Percentiles rank a stretch among this genome's conserved stretches.
These are phyloP conservation scores for Rhadinocentrus ornatus DNA, from an alignment of 2,797 vertebrate species.

Conservation along the genomic window DNA sequence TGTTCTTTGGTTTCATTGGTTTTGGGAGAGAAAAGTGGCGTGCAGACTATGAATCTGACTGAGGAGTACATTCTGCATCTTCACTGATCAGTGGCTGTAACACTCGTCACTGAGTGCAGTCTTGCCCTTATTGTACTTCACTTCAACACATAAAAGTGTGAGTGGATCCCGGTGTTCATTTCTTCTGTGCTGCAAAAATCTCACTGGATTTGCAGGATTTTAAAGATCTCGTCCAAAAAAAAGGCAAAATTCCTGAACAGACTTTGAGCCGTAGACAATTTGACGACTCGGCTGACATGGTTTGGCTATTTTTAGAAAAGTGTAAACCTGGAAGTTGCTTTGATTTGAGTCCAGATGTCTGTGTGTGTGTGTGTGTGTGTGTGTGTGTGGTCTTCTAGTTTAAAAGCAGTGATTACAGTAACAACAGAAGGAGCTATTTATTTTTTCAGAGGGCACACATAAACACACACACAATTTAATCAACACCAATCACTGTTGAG, in stretches of 20 bases:
- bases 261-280: constrained; percentile 7
- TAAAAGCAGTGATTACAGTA: constrained; percentile 60
- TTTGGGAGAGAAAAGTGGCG: too few relatives aligned
- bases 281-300: constrained; percentile 20
- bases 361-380: constrained; percentile 11
- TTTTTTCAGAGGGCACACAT: constrained; percentile 50
- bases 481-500: constrained; percentile 66
- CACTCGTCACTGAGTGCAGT: too few relatives aligned
- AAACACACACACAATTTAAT: constrained; percentile 54
- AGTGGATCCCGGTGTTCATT: too few relatives aligned
- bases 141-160: too few relatives aligned
- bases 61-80: too few relatives aligned
- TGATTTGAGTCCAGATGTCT: constrained; percentile 33
- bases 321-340: constrained; percentile 45
- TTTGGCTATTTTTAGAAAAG: constrained; percentile 59
- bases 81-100: too few relatives aligned
- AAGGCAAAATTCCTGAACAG: constrained; percentile 55
- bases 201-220: constrained; percentile 29
- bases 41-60: too few relatives aligned
- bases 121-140: too few relatives aligned
- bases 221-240: constrained; percentile 50
- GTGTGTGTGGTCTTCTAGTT: constrained; percentile 52
- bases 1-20: too few relatives aligned
- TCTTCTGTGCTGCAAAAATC: not conserved
- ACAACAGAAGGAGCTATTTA: constrained; percentile 58